These are phyloP conservation scores for Lithophane socia DNA, from an alignment of 2,888 invertebrate genomes.

Conservation along the genomic window DNA sequence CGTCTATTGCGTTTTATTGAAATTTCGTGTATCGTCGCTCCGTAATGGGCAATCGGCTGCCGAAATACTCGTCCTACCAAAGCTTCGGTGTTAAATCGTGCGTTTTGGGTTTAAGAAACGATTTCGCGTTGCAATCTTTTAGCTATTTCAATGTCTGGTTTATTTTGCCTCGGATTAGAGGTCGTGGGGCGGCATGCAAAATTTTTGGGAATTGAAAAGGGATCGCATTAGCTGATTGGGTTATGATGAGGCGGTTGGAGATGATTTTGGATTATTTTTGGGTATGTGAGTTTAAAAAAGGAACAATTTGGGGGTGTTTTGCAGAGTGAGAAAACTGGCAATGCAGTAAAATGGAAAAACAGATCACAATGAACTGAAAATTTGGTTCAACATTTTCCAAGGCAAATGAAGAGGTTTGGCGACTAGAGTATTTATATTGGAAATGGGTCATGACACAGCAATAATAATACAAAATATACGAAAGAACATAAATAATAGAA, in stretches of 20 bases:
- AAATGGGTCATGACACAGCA: neutral
- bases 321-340: neutral
- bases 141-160: conserved; percentile 72
- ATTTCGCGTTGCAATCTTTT: conserved; percentile 76
- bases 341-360: neutral
- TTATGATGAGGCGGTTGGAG: conserved; percentile 47
- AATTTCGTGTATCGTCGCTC: conserved; percentile 84
- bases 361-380: neutral
- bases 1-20: conserved; percentile 83
- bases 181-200: conserved; percentile 53
- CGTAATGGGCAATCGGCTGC: conserved; percentile 85
- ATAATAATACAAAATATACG: neutral
- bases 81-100: conserved; percentile 82
- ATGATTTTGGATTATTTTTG: conserved; percentile 42
- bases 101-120: conserved; percentile 77
- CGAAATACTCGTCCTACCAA: conserved; percentile 73
- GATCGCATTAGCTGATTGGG: conserved; percentile 61
- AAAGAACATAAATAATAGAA: neutral
- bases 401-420: neutral
- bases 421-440: neutral
- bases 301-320: conserved; percentile 10
- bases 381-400: neutral
- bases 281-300: conserved; percentile 25
- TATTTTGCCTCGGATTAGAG: conserved; percentile 62
- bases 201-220: conserved; percentile 50